Evolutionary conservation across 2,113 vertebrate species (phyloP), one percentile per base, ranked within the genome.

Genomic region (Lophius piscatorius): DNA sequence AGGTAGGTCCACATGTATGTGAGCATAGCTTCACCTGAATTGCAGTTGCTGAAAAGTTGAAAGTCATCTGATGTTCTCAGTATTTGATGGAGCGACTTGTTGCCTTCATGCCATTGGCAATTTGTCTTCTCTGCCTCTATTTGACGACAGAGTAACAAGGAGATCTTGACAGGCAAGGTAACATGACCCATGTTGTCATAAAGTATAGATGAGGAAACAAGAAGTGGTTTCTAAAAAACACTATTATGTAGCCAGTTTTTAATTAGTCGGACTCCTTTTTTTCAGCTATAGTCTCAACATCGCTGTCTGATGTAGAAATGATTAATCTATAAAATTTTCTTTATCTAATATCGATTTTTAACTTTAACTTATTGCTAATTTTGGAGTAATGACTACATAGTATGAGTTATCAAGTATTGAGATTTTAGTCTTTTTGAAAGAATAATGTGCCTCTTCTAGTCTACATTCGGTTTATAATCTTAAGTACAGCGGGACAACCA

Each of bases 1-100:
- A 83, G 94, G 95, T 96, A 91, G 52, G 29, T 31, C 29, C 11
- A 10, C 29, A 18, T 33, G 46, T 51, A 52, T 16, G 21, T 4
- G 18, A 4, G 1, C 14, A 34, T 26, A 22, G 0, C 11, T 29
- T 38, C 17, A 39, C 5, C 6, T 20, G 22, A 24, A 17, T 42
- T 16, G n/a, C 2, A 4, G 14, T 34, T 59, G 9, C 20, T 62
- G n/a, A 23, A 39, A 28, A 9, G n/a, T 17, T 18, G 12, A 35
- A 38, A 10, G 12, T n/a, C 3, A 18, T 47, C n/a, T 7, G 24
- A 20, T 26, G 12, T n/a, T 45, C 26, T 42, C n/a, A 38, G 29
- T 35, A 42, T 52, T 41, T 2, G 2, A 11, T 7, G 22, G 26
- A 1, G 0, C 10, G 0, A 11, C 50, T 41, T 12, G 35, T 36